Percentiles rank a stretch among this genome's conserved stretches.
Conservation (phyloP, 92 coral and sea anemone species). For the Pocillopora grandis region DNA sequence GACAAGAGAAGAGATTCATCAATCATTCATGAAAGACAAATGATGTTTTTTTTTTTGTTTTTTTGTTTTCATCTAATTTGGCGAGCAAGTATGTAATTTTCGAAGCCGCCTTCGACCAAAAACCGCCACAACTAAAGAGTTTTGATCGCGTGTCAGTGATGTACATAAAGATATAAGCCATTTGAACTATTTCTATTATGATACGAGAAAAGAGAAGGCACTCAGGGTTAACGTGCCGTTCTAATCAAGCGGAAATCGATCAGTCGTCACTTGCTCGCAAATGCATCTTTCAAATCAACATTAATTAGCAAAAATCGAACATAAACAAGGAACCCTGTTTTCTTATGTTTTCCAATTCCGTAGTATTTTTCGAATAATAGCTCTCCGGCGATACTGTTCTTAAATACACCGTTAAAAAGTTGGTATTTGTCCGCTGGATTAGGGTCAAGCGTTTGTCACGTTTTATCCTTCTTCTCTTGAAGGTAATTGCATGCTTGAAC, state of each 20-base stretch:
- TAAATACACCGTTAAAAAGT: background rate
- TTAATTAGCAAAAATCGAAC: slow-evolving; percentile 5
- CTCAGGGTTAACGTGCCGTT: slow-evolving; percentile 4
- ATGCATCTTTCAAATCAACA: slow-evolving; percentile 1
- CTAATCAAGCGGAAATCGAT: slow-evolving; percentile 13
- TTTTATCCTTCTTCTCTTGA: background rate
- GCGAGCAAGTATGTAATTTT: background rate
- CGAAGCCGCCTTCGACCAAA: background rate
- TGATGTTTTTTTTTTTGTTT: background rate
- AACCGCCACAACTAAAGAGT: background rate
- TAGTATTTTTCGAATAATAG: background rate
- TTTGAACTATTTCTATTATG: background rate
- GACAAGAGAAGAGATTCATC: background rate
- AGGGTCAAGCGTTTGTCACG: background rate
- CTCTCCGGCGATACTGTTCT: too few relatives aligned
- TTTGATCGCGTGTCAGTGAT: background rate
- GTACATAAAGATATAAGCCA: background rate
- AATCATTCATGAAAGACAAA: background rate
- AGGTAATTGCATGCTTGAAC: background rate
- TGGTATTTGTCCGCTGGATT: background rate
- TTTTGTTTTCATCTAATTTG: background rate
- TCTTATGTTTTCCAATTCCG: background rate
- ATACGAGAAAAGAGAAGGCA: background rate
- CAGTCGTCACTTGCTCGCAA: slow-evolving; percentile 3
- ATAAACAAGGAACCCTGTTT: background rate